Evolutionary conservation across 2,797 vertebrate species (phyloP).

Genomic region (Alcedo quadribrachys): DNA sequence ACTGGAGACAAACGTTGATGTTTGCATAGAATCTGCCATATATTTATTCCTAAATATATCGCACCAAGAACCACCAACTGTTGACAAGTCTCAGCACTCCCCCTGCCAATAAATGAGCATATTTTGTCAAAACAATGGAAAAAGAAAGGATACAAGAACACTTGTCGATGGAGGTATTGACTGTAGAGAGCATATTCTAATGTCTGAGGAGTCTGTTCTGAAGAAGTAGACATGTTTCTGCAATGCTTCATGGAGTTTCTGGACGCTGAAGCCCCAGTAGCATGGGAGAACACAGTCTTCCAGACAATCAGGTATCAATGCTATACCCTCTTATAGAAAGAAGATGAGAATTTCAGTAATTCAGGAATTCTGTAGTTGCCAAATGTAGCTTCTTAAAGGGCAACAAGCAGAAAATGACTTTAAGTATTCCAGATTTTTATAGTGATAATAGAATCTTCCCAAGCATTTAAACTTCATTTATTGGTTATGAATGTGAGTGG

Average conservation of each 20-base stretch:
- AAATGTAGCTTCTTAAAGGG: background rate
- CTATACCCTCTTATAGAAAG: constrained; percentile 79
- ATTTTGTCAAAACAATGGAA: constrained; percentile 3
- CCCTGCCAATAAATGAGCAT: background rate
- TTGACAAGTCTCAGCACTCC: background rate
- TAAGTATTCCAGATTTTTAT: background rate
- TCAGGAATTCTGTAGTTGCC: background rate
- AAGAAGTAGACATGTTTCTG: constrained; percentile 81
- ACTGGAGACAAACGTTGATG: background rate
- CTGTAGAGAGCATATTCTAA: constrained; percentile 74
- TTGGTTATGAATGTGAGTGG: background rate
- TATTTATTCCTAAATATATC: background rate
- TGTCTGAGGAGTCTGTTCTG: constrained; percentile 79
- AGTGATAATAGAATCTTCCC: background rate
- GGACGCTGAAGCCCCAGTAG: constrained; percentile 93
- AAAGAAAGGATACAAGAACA: constrained; percentile 88
- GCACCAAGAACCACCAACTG: background rate
- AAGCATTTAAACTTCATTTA: background rate
- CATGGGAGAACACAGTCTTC: constrained; percentile 89
- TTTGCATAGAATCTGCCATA: background rate
- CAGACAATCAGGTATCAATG: constrained; percentile 83
- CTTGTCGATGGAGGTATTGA: constrained; percentile 82
- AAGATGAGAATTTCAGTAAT: background rate
- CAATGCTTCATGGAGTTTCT: constrained; percentile 84
- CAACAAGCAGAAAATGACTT: background rate